Conservation (phyloP, 37 sponge, comb jelly and placozoan species). For the Cliona cf. orientalis region DNA sequence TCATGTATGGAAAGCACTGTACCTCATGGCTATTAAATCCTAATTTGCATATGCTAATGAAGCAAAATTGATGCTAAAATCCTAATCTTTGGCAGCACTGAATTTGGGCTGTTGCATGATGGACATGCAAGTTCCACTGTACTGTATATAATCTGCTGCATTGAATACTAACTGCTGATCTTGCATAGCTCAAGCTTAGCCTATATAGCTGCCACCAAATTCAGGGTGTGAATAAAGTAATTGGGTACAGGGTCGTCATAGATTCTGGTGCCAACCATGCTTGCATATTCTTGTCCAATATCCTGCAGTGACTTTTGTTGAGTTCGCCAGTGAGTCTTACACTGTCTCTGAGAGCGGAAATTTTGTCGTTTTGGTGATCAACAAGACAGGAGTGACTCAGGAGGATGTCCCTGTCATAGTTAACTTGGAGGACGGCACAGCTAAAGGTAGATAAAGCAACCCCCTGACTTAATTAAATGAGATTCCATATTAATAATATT, state of each 20-base stretch:
- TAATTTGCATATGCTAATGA: no score
- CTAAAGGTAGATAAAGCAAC: conserved; percentile 4
- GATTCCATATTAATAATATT: neutral
- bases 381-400: conserved; percentile 12
- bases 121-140: no score
- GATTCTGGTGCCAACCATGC: neutral
- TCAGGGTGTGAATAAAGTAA: no score
- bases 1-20: no score
- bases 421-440: conserved; percentile 1
- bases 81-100: no score
- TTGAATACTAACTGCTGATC: no score
- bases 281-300: neutral
- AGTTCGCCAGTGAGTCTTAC: neutral
- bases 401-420: neutral
- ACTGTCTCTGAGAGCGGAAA: neutral
- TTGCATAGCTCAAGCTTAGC: no score
- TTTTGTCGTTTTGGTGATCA: neutral
- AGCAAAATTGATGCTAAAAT: no score
- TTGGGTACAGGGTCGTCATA: neutral
- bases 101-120: no score
- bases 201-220: no score
- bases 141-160: no score
- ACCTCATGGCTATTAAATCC: no score
- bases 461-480: neutral
- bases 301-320: neutral